Base-by-base conservation (phyloP, 2,888 invertebrate species). In the Nomada ruficornis region DNA sequence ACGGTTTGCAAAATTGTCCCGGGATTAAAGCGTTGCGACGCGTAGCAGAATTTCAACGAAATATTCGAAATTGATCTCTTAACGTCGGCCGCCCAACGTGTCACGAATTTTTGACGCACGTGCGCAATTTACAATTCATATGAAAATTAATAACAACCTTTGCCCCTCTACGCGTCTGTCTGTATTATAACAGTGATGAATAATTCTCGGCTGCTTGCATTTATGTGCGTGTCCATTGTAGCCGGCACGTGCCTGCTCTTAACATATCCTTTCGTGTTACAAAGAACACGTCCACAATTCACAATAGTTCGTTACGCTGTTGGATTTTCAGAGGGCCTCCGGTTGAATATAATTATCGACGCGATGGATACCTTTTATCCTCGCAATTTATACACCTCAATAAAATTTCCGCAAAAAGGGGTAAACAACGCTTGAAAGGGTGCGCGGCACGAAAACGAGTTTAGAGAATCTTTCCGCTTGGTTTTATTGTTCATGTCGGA, bases 121-220 rank as follows among this genome's bases (percentile, higher is more conserved):
- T 23, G 26, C 62, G 23, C 20, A 23, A 23, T 63, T 13, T 5
- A 36, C 20, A 23, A 67, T 67, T 52, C 44, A 10, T 20, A 13
- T 5, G 70, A 52, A 63, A 62, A 71, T 71, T 20, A 71, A 71
- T 63, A 13, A 29, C 11, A 15, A 10, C 3, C 52, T 2, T 15
- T 29, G 10, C 11, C 7, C n/a, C 23, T 5, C 7, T 44, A 2
- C 2, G 1, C 20, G 11, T 11, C 47, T 26, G 47, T 13, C 23
- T 55, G 15, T 36, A 20, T 36, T 52, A 15, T 18, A 26, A 47
- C 20, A 2, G 2, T 20, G 20, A 62, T 50, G 70, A 62, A 71
- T 71, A 71, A 71, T 71, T 71, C 50, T 15, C 71, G 11, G 11
- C 62, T 36, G 62, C 7, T 55, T 18, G 36, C 50, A 36, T 50